These are phyloP conservation scores for Apodemia mormo DNA, from an alignment of 2,888 invertebrate species.

Conservation along the genomic window DNA sequence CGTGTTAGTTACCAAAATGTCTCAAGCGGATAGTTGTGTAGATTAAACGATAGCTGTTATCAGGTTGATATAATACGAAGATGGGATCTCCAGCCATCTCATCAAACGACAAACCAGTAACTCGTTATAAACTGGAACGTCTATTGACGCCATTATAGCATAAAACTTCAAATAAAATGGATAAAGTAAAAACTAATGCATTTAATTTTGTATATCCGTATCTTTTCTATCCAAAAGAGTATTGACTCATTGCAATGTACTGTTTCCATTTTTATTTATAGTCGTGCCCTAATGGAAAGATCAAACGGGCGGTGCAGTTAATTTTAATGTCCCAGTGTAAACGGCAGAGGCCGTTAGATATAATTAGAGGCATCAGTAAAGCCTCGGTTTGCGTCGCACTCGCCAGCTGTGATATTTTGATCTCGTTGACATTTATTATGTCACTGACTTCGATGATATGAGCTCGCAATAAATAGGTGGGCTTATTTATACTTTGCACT, in stretches of 20 bases:
- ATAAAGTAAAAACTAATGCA: not conserved
- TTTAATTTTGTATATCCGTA: not conserved
- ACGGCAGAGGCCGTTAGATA: constrained; percentile 70
- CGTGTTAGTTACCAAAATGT: too few species aligned
- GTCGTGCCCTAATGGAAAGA: constrained; percentile 77
- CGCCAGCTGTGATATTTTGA: constrained; percentile 63
- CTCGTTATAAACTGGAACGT: too few species aligned
- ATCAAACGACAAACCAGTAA: too few species aligned
- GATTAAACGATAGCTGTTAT: too few species aligned
- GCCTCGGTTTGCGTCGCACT: constrained; percentile 55
- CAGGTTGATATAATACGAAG: too few species aligned
- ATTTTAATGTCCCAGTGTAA: constrained; percentile 79
- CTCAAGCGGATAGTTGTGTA: too few species aligned
- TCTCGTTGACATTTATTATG: constrained; percentile 71
- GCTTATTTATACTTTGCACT: constrained; percentile 11
- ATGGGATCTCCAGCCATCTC: too few species aligned
- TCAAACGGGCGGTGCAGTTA: constrained; percentile 76
- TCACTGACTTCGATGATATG: constrained; percentile 50
- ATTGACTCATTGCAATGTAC: constrained; percentile 15
- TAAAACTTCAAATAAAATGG: not conserved
- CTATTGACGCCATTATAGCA: not conserved
- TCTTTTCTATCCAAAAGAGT: not conserved
- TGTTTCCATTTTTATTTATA: constrained; percentile 57
- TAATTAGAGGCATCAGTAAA: constrained; percentile 74
- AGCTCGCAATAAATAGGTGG: constrained; percentile 14